Conservation (phyloP, 1,140 invertebrate genomes). For the Apis mellifera region Amel_HAv3.1 CM009944.2:6840501-6841000, state of each 20-base stretch:
- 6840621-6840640: neutral
- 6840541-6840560: neutral
- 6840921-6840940: neutral
- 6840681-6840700: no score
- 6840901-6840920: neutral
- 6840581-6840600: neutral
- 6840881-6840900: no score
- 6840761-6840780: neutral
- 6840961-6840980: neutral
- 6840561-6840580: neutral
- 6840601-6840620: neutral
- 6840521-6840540: neutral
- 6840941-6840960: neutral
- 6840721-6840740: no score
- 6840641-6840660: neutral
- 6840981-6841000: neutral
- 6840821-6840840: no score
- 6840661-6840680: neutral
- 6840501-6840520: slow-evolving; percentile 21
- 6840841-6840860: neutral
- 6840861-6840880: neutral
- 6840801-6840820: no score
- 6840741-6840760: neutral
- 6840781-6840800: no score
- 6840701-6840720: neutral